Conservation (phyloP, 2,888 invertebrate species). For the Platycheirus rosarum region DNA sequence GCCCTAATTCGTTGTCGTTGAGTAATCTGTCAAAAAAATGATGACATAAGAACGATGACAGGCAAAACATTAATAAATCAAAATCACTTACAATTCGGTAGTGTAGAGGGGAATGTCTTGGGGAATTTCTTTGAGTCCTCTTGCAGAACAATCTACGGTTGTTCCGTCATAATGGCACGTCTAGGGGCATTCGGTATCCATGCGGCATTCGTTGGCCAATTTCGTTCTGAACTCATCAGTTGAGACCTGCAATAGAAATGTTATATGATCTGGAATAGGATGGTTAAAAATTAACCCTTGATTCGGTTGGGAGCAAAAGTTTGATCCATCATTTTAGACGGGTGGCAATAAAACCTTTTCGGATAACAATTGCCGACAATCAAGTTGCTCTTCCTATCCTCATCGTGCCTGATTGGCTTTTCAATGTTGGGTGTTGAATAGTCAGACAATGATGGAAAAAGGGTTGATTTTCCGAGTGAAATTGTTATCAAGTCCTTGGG, state of each 20-base stretch:
- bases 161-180: conserved; percentile 95
- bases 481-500: conserved; percentile 33
- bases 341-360: too few species aligned
- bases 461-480: conserved; percentile 47
- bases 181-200: conserved; percentile 93
- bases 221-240: conserved; percentile 91
- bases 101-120: conserved; percentile 95
- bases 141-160: conserved; percentile 94
- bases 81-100: conserved; percentile 91
- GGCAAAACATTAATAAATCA: conserved; percentile 1
- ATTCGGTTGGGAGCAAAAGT: background rate
- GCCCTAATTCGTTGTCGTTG: conserved; percentile 93
- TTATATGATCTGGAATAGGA: background rate
- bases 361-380: conserved; percentile 32
- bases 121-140: conserved; percentile 92
- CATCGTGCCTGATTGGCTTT: conserved; percentile 49
- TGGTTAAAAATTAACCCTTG: conserved; percentile 18
- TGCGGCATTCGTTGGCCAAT: conserved; percentile 91
- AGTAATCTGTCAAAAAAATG: conserved; percentile 86
- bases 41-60: background rate
- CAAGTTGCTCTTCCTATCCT: conserved; percentile 18
- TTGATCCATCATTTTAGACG: too few species aligned
- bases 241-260: conserved; percentile 84
- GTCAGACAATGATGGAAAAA: conserved; percentile 13
- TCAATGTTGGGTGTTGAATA: conserved; percentile 33